These are phyloP conservation scores for Psilanteris sp. DNA, from an alignment of 1,140 invertebrate genomes.

Conservation along the genomic window DNA sequence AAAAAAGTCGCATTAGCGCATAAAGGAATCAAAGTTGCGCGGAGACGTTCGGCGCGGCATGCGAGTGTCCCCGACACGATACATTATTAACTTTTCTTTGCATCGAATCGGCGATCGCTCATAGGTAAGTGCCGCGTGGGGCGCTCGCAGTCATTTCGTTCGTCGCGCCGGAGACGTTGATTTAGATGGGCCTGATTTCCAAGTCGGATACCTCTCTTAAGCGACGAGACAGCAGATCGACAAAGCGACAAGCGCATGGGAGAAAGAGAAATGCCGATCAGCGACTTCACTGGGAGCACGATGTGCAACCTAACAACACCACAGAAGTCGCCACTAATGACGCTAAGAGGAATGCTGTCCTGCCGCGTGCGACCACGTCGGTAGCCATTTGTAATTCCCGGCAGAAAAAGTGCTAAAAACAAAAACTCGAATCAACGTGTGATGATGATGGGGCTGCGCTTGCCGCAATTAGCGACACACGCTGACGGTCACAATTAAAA, in stretches of 20 bases:
- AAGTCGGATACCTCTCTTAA: constrained; percentile 71
- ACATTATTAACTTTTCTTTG: constrained; percentile 53
- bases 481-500: constrained; percentile 72
- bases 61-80: constrained; percentile 33
- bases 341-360: constrained; percentile 78
- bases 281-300: constrained; percentile 43
- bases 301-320: constrained; percentile 61
- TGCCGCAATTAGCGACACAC: constrained; percentile 73
- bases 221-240: constrained; percentile 52
- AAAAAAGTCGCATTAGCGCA: constrained; percentile 10
- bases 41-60: constrained; percentile 18
- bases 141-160: constrained; percentile 62
- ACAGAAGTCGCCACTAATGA: constrained; percentile 78
- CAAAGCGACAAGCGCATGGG: constrained; percentile 40
- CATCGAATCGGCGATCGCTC: constrained; percentile 53
- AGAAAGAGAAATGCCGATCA: constrained; percentile 53
- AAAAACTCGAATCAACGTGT: constrained; percentile 76
- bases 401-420: constrained; percentile 66
- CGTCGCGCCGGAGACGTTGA: constrained; percentile 70
- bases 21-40: constrained; percentile 11
- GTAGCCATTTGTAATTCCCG: constrained; percentile 77
- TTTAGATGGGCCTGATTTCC: constrained; percentile 74
- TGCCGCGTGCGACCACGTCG: constrained; percentile 70
- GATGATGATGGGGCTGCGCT: constrained; percentile 71
- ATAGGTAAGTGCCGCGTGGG: constrained; percentile 55